Evolutionary conservation across 2,113 vertebrate species (phyloP).

Genomic region (Danio rerio): DNA sequence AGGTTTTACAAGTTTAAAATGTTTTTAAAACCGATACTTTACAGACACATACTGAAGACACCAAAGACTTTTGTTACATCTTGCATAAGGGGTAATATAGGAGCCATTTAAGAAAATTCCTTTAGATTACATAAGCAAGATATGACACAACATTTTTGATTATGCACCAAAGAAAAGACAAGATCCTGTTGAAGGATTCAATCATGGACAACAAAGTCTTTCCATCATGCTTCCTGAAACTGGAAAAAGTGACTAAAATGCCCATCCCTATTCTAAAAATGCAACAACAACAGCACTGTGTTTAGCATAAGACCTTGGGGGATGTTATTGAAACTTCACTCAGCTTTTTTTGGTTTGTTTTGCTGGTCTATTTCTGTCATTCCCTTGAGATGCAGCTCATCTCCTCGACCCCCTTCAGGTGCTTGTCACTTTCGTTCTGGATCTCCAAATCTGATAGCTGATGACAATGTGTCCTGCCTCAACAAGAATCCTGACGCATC

Average conservation of each 20-base stretch:
- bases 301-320: not conserved
- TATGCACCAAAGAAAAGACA: not conserved
- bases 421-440: slow-evolving; percentile 7
- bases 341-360: not conserved
- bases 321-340: slow-evolving; percentile 20
- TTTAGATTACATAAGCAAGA: not conserved
- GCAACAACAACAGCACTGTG: not conserved
- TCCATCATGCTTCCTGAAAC: not conserved
- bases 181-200: too few relatives aligned
- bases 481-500: not conserved
- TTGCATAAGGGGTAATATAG: not conserved
- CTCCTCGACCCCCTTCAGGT: slow-evolving; percentile 1
- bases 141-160: not conserved
- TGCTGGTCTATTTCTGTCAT: slow-evolving; percentile 1
- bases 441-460: not conserved
- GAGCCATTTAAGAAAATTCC: not conserved
- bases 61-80: too few relatives aligned
- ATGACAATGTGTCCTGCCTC: not conserved
- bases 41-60: too few relatives aligned
- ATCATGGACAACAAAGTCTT: not conserved
- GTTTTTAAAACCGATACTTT: too few relatives aligned
- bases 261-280: not conserved
- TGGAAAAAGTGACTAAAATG: not conserved
- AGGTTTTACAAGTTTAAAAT: too few relatives aligned
- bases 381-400: slow-evolving; percentile 9